Evolutionary conservation across 2,797 vertebrate species (phyloP).

Genomic region (Diglossa cyanea): DNA sequence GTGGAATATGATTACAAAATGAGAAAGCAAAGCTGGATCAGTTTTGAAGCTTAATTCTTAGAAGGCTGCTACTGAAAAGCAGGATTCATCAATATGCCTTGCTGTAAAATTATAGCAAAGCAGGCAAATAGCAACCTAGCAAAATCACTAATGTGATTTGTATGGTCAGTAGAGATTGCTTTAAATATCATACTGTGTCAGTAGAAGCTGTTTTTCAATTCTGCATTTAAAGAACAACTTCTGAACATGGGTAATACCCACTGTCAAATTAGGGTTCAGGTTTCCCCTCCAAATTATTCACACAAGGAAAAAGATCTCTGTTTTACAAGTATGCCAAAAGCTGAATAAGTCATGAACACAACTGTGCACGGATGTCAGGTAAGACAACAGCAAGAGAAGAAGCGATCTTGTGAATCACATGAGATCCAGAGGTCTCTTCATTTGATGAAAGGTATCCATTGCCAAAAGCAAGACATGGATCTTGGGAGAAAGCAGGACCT

Average conservation of each 20-base stretch:
- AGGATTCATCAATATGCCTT: conserved; percentile 1
- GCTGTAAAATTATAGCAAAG: conserved; percentile 6
- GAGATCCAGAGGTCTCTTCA: background rate
- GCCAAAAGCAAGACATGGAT: background rate
- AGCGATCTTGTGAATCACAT: background rate
- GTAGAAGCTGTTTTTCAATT: background rate
- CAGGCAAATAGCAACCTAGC: background rate
- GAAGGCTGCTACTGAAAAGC: conserved; percentile 28
- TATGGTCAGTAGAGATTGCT: conserved; percentile 24
- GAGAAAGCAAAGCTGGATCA: background rate
- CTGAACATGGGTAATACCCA: background rate
- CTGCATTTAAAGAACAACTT: background rate
- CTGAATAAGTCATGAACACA: background rate
- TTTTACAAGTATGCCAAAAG: background rate
- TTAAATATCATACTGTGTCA: background rate
- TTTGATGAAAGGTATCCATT: background rate
- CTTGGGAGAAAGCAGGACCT: background rate
- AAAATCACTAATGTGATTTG: conserved; percentile 23
- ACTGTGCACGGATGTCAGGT: background rate
- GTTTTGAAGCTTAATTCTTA: conserved; percentile 30
- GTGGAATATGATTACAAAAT: conserved; percentile 10
- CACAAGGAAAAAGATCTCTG: background rate
- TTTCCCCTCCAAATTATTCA: background rate
- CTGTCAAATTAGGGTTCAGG: background rate
- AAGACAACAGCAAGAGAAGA: background rate